phyloP scores from a whole-genome alignment of 2,797 vertebrate genomes.

The Buphagus erythrorhynchus region DNA sequence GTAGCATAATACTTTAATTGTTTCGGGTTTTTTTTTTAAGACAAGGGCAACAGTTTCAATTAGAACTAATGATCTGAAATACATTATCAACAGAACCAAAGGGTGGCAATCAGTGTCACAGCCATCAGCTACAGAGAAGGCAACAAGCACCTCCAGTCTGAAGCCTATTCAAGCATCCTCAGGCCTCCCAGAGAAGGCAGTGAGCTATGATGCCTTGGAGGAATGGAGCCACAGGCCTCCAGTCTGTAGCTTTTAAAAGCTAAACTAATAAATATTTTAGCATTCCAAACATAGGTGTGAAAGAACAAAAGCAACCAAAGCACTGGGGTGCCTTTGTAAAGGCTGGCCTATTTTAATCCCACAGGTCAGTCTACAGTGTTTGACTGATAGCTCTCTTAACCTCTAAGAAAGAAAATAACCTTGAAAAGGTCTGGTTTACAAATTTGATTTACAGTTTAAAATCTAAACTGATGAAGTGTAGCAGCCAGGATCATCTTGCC shows the following conservation, averaged over 20 bases:
- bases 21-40: background rate
- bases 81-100: background rate
- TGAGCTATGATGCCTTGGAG: background rate
- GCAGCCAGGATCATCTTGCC: background rate
- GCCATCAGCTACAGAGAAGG: background rate
- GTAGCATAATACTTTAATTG: background rate
- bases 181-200: background rate
- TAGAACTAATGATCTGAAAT: background rate
- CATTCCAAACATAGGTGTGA: background rate
- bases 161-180: background rate
- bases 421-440: background rate
- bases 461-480: background rate
- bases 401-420: background rate
- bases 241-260: background rate
- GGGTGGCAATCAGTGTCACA: background rate
- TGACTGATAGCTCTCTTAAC: background rate
- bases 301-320: background rate
- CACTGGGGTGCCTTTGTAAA: background rate
- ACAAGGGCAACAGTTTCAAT: background rate
- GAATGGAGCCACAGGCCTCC: fast-evolving
- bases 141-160: background rate
- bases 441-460: background rate
- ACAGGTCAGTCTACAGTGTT: background rate
- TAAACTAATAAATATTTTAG: background rate
- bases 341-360: background rate